Base-by-base conservation (phyloP, 2,888 invertebrate species). In the Cephus pulcher region DNA sequence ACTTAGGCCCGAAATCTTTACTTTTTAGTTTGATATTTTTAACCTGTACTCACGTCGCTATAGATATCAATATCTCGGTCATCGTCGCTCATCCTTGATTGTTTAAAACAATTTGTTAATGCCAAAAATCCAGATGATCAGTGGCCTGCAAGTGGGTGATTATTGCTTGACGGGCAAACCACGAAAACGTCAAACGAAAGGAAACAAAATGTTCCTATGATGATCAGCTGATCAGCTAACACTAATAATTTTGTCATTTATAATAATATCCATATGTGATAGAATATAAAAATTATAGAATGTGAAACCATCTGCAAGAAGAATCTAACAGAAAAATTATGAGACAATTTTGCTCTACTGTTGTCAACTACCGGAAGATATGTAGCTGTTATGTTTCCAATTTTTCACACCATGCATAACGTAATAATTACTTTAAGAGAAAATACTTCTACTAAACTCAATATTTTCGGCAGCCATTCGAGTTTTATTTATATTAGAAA, bases 21-120 rank as follows among this genome's bases (percentile, higher is more conserved):
- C 35, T 34, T 12, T 69, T 12, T 30, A 56, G 68, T 68, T 23
- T 71, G 30, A 73, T 70, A 75, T 12, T 35, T 68, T 70, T 75
- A 75, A 78, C 76, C 75, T 84, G 89, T 88, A 95, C 97, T 95
- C 94, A 98, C 98, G 93, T 98, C 98, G 94, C 98, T 98, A 93
- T 98, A 97, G 90, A 97, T 96, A 92, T 98, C 98, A 92, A 98
- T 97, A 92, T 98, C 98, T 89, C 97, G 94, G 92, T 98, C 98
- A 93, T 98, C 98, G 93, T 98, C 98, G 92, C 98, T 98, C 97
- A 98, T 98, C 89, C 86, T 92, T 81, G 78, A 80, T 76, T 34
- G 32, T 33, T 37, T 77, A 74, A 74, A 30, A 56, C 12, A 56
- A 56, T 56, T 56, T 15, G 23, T 71, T 71, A 32, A 71, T 34